Percentiles rank a stretch among this genome's conserved stretches.
Conservation (phyloP, 2,888 invertebrate species). For the Tetheella fluctuosa region DNA sequence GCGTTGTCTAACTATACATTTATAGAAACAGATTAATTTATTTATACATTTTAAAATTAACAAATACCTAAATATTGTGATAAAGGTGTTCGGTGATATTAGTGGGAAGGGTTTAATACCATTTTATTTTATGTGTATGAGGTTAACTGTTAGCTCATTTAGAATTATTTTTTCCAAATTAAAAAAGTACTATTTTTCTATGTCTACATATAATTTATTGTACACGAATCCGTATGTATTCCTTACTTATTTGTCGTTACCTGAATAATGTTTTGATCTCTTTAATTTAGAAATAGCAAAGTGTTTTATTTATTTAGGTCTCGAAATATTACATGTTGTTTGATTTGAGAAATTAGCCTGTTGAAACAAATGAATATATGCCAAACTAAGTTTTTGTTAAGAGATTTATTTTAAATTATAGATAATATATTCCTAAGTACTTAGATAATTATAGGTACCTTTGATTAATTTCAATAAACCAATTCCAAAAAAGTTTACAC, state of each 20-base stretch:
- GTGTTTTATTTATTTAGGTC: constrained; percentile 61
- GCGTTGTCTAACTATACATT: neutral
- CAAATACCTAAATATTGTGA: constrained; percentile 46
- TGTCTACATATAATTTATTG: constrained; percentile 26
- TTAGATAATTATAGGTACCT: constrained; percentile 50
- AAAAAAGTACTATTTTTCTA: constrained; percentile 25
- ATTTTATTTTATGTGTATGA: constrained; percentile 35
- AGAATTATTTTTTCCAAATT: constrained; percentile 37
- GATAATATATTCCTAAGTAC: constrained; percentile 55
- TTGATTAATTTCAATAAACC: constrained; percentile 47
- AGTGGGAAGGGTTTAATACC: constrained; percentile 52
- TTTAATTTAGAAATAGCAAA: constrained; percentile 72
- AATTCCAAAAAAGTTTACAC: constrained; percentile 30
- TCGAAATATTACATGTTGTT: constrained; percentile 56
- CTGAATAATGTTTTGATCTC: constrained; percentile 82
- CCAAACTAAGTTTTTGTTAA: constrained; percentile 75
- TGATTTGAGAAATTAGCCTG: constrained; percentile 54
- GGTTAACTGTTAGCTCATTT: constrained; percentile 41
- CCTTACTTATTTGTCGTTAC: constrained; percentile 65
- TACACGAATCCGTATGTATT: constrained; percentile 30
- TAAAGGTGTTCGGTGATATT: constrained; percentile 68
- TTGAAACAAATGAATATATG: constrained; percentile 51
- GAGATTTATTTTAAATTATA: constrained; percentile 66
- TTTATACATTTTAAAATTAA: neutral
- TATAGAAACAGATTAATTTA: neutral